Evolutionary conservation across 2,888 invertebrate species (phyloP), one percentile per base, ranked within the genome.

Genomic region (Caenorhabditis sinica): DNA sequence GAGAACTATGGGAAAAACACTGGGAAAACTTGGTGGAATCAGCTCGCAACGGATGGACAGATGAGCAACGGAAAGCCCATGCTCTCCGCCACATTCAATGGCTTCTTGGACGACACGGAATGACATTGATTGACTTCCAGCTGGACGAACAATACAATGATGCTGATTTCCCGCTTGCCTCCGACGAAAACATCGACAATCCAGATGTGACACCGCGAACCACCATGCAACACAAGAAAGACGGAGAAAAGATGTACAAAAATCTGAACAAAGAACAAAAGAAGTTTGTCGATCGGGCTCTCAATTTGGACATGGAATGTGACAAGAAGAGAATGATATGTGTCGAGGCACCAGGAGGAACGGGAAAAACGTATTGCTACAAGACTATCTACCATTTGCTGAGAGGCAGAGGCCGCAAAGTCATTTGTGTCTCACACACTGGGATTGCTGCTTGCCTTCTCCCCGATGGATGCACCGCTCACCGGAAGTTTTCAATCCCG

Each of bases 301-400:
- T 75, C 9, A 25, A 53, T 9, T 20, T 73, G 40, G 25, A 49
- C 9, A 15, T 49, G 0, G 17, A 20, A 4, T 8, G 1, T 15
- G n/a, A 60, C 60, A 28, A 6, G 5, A 13, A 23, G 23, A 51
- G 43, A 25, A 63, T 66, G 28, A 25, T 83, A 17, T 83, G 72
- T 28, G 20, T 83, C 15, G 77, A 72, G 11, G 77, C 73, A 23
- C 65, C 77, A 15, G 83, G 83, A 30, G 73, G 83, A n/a, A 66
- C 72, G 2, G 76, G 83, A 3, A 77, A 83, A 33, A 83, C 74
- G 2, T 80, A 60, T 23, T 49, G 51, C 23, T 83, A 83, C 71
- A 65, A 74, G 15, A 60, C 68, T 8, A 30, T 83, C 11, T 83
- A 74, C 40, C 58, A 80, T 43, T 8, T 49, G 15, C 68, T 83